These are phyloP conservation scores for Montipora efflorescens DNA, from an alignment of 64 coral and sea anemone genomes.

Conservation along the genomic window DNA sequence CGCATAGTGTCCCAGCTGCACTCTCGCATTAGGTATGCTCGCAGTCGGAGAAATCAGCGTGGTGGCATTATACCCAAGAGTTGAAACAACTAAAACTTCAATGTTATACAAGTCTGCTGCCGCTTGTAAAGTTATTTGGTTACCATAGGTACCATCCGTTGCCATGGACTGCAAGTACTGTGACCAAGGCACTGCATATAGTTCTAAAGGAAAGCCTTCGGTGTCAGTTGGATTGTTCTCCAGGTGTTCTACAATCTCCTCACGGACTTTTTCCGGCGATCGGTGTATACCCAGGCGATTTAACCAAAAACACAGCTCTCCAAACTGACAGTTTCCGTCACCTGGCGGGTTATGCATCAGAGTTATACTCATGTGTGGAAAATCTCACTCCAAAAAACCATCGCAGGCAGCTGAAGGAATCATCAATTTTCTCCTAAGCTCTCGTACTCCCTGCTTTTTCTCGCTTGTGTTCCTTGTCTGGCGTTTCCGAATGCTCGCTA, in stretches of 20 bases:
- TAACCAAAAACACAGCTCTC: background rate
- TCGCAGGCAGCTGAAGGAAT: no score
- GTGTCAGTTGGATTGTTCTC: background rate
- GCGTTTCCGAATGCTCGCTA: no score
- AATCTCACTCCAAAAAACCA: no score
- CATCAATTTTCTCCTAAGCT: no score
- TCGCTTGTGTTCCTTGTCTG: no score
- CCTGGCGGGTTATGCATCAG: slow-evolving; percentile 30
- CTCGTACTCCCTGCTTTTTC: no score
- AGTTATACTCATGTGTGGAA: no score
- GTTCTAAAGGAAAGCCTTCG: slow-evolving; percentile 29
- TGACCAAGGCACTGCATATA: slow-evolving; percentile 15
- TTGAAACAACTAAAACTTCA: background rate
- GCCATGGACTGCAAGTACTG: slow-evolving; percentile 23
- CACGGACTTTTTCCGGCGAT: background rate
- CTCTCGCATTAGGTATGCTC: background rate
- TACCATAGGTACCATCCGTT: slow-evolving; percentile 37
- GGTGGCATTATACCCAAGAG: slow-evolving; percentile 27
- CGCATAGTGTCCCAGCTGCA: slow-evolving; percentile 36
- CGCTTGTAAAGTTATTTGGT: slow-evolving; percentile 59
- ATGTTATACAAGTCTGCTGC: slow-evolving; percentile 22
- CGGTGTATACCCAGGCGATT: slow-evolving; percentile 28
- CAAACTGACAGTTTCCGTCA: slow-evolving; percentile 52
- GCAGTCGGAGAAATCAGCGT: background rate
- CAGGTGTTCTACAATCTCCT: slow-evolving; percentile 7